A percentile compares a stretch with the other conserved stretches of the same genome.
Conservation (phyloP, 2,888 invertebrate genomes). For the Tupiocoris notatus region DNA sequence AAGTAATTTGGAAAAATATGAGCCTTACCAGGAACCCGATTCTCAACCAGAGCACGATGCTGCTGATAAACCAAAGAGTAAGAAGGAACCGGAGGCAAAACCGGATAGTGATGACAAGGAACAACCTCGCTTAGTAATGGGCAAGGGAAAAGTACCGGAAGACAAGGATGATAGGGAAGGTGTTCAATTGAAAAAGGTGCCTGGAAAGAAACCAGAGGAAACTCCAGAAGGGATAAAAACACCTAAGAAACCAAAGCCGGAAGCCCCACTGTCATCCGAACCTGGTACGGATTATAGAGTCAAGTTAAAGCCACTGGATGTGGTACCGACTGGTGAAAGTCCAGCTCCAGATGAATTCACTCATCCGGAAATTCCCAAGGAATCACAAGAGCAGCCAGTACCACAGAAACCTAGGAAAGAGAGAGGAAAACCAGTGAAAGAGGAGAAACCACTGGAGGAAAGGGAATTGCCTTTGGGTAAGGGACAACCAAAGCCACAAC, state of each 20-base stretch:
- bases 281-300: slow-evolving; percentile 49
- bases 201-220: slow-evolving; percentile 53
- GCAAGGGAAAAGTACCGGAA: slow-evolving; percentile 58
- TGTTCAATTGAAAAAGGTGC: slow-evolving; percentile 59
- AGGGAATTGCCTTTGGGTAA: slow-evolving; percentile 49
- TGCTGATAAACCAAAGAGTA: slow-evolving; percentile 39
- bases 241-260: slow-evolving; percentile 47
- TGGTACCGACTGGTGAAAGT: slow-evolving; percentile 51
- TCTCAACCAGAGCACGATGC: slow-evolving; percentile 50
- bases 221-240: slow-evolving; percentile 43
- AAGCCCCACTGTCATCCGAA: slow-evolving; percentile 51
- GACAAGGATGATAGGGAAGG: slow-evolving; percentile 52
- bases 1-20: slow-evolving; percentile 49
- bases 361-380: slow-evolving; percentile 54
- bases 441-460: slow-evolving; percentile 49
- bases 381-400: slow-evolving; percentile 52
- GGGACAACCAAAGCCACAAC: slow-evolving; percentile 50
- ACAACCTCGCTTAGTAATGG: slow-evolving; percentile 55
- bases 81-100: slow-evolving; percentile 48
- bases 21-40: slow-evolving; percentile 48
- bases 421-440: slow-evolving; percentile 34
- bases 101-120: slow-evolving; percentile 56
- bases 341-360: slow-evolving; percentile 54
- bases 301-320: slow-evolving; percentile 49
- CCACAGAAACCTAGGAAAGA: slow-evolving; percentile 32